Evolutionary conservation across 2,888 invertebrate species (phyloP), one percentile per base, ranked within the genome.

Genomic region (Phoronis australis): DNA sequence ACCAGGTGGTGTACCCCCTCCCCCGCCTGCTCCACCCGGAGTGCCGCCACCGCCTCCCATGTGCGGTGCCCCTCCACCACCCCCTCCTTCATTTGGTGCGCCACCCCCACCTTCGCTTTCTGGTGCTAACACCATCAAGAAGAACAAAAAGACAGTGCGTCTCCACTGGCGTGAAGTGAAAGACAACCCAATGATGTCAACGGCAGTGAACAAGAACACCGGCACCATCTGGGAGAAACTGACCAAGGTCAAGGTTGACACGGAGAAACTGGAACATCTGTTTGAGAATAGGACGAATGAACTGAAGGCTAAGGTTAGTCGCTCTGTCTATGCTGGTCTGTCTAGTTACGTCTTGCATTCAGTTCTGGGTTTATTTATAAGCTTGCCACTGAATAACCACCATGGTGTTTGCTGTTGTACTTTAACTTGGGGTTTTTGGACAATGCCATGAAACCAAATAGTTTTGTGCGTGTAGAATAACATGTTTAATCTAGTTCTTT

Each of bases 271-370:
- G 65, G 95, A 97, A 73, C 92, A 95, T 79, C 82, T 99, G 52
- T 99, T 99, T 78, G 99, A 99, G 79, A 92, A 92, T 27, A 84
- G 93, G 68, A 90, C 92, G 58, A 95, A 94, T 80, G 99, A 97
- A 81, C 82, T 94, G 66, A 84, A 92, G 67, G 87, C 89, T 58
- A 96, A 96, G 90, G 91, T 91, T 80, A 78, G 81, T 47, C 22
- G 47, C 37, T 15, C 25, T 42, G 25, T 42, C 25, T 15, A 3
- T 42, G 12, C 26, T n/a, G n/a, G n/a, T n/a, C n/a, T n/a, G n/a
- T 15, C n/a, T 35, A 35, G n/a, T 35, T 12, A 35, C n/a, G n/a
- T n/a, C n/a, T n/a, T n/a, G n/a, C n/a, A n/a, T n/a, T n/a, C n/a
- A n/a, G n/a, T n/a, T n/a, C n/a, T n/a, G n/a, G n/a, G n/a, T n/a